phyloP scores from a whole-genome alignment of 2,113 vertebrate genomes.

The Arenaria interpres region DNA sequence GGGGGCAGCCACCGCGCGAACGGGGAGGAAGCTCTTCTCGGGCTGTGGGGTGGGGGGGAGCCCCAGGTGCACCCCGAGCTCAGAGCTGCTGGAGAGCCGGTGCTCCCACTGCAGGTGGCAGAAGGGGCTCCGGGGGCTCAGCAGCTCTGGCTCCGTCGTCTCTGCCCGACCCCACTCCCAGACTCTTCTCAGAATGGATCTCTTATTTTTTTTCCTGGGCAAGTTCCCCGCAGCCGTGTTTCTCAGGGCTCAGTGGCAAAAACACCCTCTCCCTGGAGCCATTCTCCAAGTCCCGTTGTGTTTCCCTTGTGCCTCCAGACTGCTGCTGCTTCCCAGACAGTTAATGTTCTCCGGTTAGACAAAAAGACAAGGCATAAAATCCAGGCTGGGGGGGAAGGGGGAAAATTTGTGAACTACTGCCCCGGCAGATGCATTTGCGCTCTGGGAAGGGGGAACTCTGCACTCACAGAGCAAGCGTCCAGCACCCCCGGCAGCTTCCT shows the following conservation, averaged over 20 bases:
- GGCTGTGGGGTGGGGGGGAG: rapidly evolving
- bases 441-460: not conserved
- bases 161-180: not conserved
- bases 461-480: not conserved
- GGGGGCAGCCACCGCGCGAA: rapidly evolving
- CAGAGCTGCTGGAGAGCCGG: not conserved
- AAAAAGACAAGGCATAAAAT: not conserved
- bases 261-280: not conserved
- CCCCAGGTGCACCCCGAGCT: rapidly evolving
- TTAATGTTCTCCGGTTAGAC: not conserved
- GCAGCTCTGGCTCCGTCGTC: not conserved
- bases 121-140: not conserved
- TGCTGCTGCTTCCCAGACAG: not conserved
- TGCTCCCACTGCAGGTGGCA: not conserved
- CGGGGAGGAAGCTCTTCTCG: not conserved
- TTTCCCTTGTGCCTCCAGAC: not conserved
- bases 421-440: not conserved
- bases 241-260: not conserved
- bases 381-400: not conserved
- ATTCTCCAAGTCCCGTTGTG: not conserved
- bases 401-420: not conserved
- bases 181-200: not conserved
- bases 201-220: not conserved
- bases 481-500: not conserved
- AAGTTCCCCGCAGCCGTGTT: not conserved